A percentile compares a stretch with the other conserved stretches of the same genome.
Evolutionary conservation across 2,797 vertebrate species (phyloP).

Genomic region (Cirrhinus mrigala): DNA sequence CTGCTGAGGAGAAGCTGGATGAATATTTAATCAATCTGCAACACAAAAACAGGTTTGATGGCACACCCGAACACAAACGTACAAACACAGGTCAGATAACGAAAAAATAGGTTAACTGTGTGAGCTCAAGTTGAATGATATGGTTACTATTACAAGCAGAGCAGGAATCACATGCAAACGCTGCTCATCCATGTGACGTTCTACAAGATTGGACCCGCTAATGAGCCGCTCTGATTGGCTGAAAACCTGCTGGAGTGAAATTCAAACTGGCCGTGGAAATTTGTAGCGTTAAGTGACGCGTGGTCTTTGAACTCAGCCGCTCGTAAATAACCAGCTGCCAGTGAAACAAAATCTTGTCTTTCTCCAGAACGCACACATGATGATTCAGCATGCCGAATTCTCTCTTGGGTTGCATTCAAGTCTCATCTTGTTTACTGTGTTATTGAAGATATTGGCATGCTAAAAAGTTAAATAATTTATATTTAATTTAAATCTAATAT

Average conservation of each 20-base stretch:
- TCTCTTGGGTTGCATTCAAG: not conserved
- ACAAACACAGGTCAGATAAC: constrained; percentile 51
- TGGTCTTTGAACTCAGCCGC: not conserved
- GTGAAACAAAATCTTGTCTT: not conserved
- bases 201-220: not conserved
- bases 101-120: constrained; percentile 40
- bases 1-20: constrained; percentile 89
- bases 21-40: constrained; percentile 95
- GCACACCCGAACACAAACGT: constrained; percentile 61
- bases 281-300: constrained; percentile 7
- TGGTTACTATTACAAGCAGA: constrained; percentile 44
- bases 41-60: constrained; percentile 94
- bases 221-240: constrained; percentile 35
- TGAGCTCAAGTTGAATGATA: not conserved
- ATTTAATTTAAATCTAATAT: not conserved
- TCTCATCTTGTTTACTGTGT: not conserved
- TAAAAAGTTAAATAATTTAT: not conserved
- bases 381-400: not conserved
- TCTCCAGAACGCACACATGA: not conserved
- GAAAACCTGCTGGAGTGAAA: constrained; percentile 3
- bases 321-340: not conserved
- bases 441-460: not conserved
- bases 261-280: not conserved
- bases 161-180: not conserved
- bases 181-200: not conserved